Conservation (phyloP, 2,797 vertebrate genomes). For the Pseudochirops cupreus region DNA sequence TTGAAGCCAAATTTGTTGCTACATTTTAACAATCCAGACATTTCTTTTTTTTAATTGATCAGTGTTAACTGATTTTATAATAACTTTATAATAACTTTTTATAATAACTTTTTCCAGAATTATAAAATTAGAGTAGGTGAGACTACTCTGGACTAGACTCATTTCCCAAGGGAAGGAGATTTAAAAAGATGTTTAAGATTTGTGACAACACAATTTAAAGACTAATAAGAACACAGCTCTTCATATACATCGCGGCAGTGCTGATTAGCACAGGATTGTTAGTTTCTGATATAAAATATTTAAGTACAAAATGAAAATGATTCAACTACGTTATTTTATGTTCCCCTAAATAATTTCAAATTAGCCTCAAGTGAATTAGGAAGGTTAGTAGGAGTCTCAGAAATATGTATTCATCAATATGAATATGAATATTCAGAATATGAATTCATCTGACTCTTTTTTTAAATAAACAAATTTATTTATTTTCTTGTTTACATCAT, state of each 20-base stretch:
- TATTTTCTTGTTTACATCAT: no score
- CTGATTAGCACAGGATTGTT: neutral
- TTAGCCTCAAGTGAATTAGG: neutral
- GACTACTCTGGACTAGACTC: neutral
- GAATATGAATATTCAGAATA: no score
- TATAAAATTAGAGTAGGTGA: neutral
- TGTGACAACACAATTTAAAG: neutral
- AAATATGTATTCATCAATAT: neutral
- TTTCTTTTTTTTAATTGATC: neutral
- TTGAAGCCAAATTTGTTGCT: constrained; percentile 34
- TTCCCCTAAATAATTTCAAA: neutral
- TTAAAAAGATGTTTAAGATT: neutral
- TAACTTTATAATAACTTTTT: neutral
- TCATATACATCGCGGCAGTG: neutral
- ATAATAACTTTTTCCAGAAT: neutral
- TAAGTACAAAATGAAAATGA: neutral
- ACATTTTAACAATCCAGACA: constrained; percentile 2
- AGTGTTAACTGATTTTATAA: constrained; percentile 4
- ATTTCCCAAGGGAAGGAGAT: neutral
- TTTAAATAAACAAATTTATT: no score
- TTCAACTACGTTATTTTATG: neutral
- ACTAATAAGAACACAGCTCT: neutral
- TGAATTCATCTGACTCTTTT: neutral
- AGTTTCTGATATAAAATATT: neutral
- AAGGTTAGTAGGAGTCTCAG: neutral